phyloP scores from a whole-genome alignment of 2,797 vertebrate species.

The Lycodopsis pacificus region DNA sequence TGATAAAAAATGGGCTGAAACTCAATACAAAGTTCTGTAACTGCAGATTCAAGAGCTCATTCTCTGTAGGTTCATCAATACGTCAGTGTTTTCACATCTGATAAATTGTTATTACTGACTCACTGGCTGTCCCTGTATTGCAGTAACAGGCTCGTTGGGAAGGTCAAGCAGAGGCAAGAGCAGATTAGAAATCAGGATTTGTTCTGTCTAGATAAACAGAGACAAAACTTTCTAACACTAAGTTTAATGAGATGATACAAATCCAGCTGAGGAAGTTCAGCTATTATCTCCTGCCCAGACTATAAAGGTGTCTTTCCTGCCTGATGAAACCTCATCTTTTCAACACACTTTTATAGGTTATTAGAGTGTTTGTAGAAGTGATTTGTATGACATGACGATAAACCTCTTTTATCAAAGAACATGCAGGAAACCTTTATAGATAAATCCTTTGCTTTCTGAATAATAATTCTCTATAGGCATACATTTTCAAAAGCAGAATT shows the following conservation, averaged over 20 bases:
- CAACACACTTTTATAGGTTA: neutral
- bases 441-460: neutral
- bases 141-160: neutral
- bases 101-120: neutral
- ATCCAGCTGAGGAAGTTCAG: neutral
- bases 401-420: neutral
- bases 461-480: neutral
- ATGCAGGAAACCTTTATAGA: neutral
- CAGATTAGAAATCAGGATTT: slow-evolving; percentile 1
- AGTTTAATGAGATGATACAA: neutral
- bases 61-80: no score
- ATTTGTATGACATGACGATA: neutral
- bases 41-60: no score
- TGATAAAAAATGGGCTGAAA: no score
- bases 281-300: neutral
- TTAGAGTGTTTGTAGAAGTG: neutral
- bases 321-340: neutral
- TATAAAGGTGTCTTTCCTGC: neutral
- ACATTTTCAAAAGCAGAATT: neutral
- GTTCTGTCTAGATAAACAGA: slow-evolving; percentile 2
- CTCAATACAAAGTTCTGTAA: no score
- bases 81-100: neutral
- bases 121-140: no score
- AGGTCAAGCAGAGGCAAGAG: slow-evolving; percentile 13
- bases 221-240: neutral